phyloP scores from a whole-genome alignment of 2,888 invertebrate species.

The Drosophila demipolita region DNA sequence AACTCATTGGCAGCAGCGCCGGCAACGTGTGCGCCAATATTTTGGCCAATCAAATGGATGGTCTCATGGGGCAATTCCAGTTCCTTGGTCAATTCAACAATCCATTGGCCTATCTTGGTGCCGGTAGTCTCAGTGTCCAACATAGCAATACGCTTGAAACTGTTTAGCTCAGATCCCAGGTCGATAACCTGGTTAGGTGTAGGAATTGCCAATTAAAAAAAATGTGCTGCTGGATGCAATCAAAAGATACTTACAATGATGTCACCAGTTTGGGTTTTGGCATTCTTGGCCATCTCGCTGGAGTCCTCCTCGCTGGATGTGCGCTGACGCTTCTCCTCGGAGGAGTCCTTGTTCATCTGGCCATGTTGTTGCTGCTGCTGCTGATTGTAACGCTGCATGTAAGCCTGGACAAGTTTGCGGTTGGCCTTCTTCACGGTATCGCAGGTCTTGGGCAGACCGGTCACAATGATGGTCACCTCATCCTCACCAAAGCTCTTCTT shows the following conservation, averaged over 20 bases:
- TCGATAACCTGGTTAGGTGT: conserved; percentile 67
- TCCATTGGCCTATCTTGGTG: conserved; percentile 71
- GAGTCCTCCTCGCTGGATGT: conserved; percentile 72
- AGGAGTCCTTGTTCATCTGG: conserved; percentile 35
- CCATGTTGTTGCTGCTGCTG: conserved; percentile 52
- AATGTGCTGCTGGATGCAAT: neutral
- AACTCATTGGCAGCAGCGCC: conserved; percentile 82
- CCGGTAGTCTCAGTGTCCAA: conserved; percentile 76
- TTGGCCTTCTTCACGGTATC: conserved; percentile 73
- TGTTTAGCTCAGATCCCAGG: conserved; percentile 71
- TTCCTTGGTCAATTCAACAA: conserved; percentile 68
- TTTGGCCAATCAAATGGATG: conserved; percentile 81
- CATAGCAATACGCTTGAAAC: conserved; percentile 67
- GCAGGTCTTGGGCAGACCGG: conserved; percentile 74
- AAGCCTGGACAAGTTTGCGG: conserved; percentile 76
- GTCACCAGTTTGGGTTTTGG: conserved; percentile 67
- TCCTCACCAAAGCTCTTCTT: conserved; percentile 70
- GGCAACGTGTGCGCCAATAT: conserved; percentile 82
- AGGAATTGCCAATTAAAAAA: neutral
- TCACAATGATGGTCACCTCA: conserved; percentile 81
- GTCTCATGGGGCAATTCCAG: conserved; percentile 70
- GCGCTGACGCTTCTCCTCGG: conserved; percentile 46
- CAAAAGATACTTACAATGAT: conserved; percentile 70
- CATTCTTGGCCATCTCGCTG: conserved; percentile 51
- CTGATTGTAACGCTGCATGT: conserved; percentile 77